These are phyloP conservation scores for Crossocerus cetratus DNA, from an alignment of 2,888 invertebrate species.

Conservation along the genomic window DNA sequence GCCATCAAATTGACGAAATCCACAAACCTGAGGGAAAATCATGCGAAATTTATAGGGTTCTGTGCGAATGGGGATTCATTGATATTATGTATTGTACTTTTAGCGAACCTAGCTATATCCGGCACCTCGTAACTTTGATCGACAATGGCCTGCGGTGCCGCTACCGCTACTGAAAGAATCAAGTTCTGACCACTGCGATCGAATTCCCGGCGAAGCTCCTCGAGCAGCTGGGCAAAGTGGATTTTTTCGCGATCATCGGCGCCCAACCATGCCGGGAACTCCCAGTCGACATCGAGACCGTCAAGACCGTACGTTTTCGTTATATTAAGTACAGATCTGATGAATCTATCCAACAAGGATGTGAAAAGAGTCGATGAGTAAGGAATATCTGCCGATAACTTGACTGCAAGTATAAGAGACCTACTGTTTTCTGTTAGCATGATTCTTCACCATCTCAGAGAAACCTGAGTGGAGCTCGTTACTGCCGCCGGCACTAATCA, in stretches of 20 bases:
- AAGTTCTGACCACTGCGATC: slow-evolving; percentile 79
- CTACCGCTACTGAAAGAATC: slow-evolving; percentile 87
- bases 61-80: too few species aligned
- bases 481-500: slow-evolving; percentile 86
- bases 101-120: slow-evolving; percentile 83
- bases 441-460: slow-evolving; percentile 84
- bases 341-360: slow-evolving; percentile 75
- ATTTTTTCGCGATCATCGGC: slow-evolving; percentile 80
- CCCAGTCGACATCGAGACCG: slow-evolving; percentile 91
- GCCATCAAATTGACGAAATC: slow-evolving; percentile 95
- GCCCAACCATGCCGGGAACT: slow-evolving; percentile 85
- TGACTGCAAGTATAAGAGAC: slow-evolving; percentile 18
- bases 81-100: too few species aligned
- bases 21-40: slow-evolving; percentile 79
- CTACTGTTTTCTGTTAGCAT: slow-evolving; percentile 82
- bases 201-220: slow-evolving; percentile 85
- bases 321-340: slow-evolving; percentile 78
- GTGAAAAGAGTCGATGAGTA: neutral
- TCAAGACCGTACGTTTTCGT: slow-evolving; percentile 81
- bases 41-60: too few species aligned
- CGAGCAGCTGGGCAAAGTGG: slow-evolving; percentile 86
- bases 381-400: neutral
- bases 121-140: slow-evolving; percentile 88
- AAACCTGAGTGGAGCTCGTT: slow-evolving; percentile 79
- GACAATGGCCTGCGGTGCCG: slow-evolving; percentile 87